Conservation (phyloP, 2,888 invertebrate species). For the Phasia obesa region DNA sequence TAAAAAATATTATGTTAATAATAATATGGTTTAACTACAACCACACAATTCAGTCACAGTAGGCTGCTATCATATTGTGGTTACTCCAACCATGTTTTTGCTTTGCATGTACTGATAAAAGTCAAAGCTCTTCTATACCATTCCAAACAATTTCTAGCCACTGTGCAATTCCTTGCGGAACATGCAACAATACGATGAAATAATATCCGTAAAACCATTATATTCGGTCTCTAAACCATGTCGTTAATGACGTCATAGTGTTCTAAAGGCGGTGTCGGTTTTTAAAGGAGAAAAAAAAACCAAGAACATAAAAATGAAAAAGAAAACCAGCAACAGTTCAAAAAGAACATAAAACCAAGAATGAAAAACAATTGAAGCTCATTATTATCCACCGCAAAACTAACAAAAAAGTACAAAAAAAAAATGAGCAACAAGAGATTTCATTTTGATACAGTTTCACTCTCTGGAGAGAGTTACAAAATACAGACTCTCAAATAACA, state of each 20-base stretch:
- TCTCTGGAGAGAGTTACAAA: slow-evolving; percentile 73
- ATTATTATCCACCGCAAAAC: slow-evolving; percentile 32
- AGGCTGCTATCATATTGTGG: too few species aligned
- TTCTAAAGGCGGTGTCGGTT: slow-evolving; percentile 71
- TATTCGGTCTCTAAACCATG: slow-evolving; percentile 68
- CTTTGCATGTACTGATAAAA: too few species aligned
- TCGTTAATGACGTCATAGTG: slow-evolving; percentile 77
- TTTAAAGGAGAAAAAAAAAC: slow-evolving; percentile 7
- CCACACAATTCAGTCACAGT: too few species aligned
- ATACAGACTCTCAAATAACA: slow-evolving; percentile 39
- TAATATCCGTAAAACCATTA: slow-evolving; percentile 56
- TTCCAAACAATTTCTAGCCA: too few species aligned
- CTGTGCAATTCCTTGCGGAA: slow-evolving; percentile 31
- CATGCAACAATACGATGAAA: slow-evolving; percentile 2
- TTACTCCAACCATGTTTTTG: too few species aligned
- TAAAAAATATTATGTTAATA: too few species aligned
- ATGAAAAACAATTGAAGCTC: not conserved
- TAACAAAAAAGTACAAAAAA: too few species aligned
- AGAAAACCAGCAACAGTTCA: slow-evolving; percentile 63
- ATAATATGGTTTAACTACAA: too few species aligned
- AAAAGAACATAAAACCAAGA: not conserved
- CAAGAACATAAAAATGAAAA: slow-evolving; percentile 2
- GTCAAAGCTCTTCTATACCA: too few species aligned
- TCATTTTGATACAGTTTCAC: slow-evolving; percentile 62
- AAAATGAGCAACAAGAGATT: slow-evolving; percentile 49